Evolutionary conservation across 2,113 vertebrate species (phyloP).

Genomic region (Alligator sinensis): DNA sequence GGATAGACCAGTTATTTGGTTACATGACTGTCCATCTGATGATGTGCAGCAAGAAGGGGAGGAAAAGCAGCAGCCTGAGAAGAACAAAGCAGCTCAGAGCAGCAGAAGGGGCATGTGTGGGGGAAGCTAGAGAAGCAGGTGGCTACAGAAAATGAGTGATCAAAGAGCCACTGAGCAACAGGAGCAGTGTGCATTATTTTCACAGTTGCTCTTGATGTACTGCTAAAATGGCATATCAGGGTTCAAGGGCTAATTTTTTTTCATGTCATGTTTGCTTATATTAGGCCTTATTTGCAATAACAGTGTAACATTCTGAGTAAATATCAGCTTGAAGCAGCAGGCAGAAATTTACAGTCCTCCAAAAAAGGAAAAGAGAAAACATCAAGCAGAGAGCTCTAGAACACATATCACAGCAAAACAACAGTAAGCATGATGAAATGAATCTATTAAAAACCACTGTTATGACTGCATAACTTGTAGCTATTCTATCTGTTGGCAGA

Average conservation of each 20-base stretch:
- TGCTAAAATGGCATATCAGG: background rate
- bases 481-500: too few species aligned
- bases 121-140: background rate
- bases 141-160: background rate
- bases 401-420: background rate
- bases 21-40: background rate
- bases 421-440: background rate
- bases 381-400: background rate
- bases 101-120: background rate
- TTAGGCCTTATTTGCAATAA: slow-evolving; percentile 10
- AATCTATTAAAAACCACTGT: background rate
- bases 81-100: background rate
- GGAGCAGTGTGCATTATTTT: slow-evolving; percentile 27
- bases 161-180: slow-evolving; percentile 13
- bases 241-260: slow-evolving; percentile 21
- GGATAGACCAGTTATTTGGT: background rate
- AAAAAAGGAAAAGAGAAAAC: slow-evolving; percentile 20
- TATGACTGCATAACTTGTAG: background rate
- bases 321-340: slow-evolving; percentile 17
- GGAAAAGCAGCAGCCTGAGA: background rate
- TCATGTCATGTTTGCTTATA: slow-evolving; percentile 34
- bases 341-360: background rate
- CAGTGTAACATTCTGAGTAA: slow-evolving; percentile 21
- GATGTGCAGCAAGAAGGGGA: background rate
- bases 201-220: slow-evolving; percentile 37